Base-by-base conservation (phyloP, 1,140 invertebrate species). In the Calliphora vicina region DNA sequence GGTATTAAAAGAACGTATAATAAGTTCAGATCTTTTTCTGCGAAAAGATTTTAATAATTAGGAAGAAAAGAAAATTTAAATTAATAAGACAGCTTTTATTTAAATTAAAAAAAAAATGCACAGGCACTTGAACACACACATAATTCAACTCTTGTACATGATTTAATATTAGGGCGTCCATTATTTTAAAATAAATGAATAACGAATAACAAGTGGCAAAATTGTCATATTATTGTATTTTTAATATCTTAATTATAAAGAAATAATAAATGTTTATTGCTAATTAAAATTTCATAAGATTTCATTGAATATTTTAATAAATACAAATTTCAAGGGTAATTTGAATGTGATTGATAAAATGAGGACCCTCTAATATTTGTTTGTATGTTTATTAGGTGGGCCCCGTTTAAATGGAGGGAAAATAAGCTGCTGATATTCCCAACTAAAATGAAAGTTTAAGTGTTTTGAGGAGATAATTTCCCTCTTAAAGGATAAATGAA, bases 21-120 rank as follows among this genome's bases (percentile, higher is more conserved):
- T 93, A 91, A 96, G 92, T 91, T 94, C 93, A 91, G 95, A 95
- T 92, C 94, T 93, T 92, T 94, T 94, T 91, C 95, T 96, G 91
- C 81, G 92, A 91, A 86, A 13, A 23, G 2, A 12, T 25, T 20
- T n/a, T 23, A 1, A 29, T 83, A 72, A 2, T 25, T 2, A 50
- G n/a, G 35, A 74, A 20, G 25, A 81, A 82, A 82, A 27, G 78
- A 81, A 9, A 67, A 83, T 78, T 82, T 29, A 42, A 26, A 80
- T n/a, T 80, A 35, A 82, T 20, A 76, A 20, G 20, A 67, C n/a
- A 23, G 9, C 9, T 23, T 20, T 57, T n/a, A 15, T 17, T 57
- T 57, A 57, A 57, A 35, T 35, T 26, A n/a, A 5, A 67, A 29
- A 82, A 82, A 74, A 35, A 35, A 5, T 35, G 35, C 35, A 35